Evolutionary conservation across 2,888 invertebrate species (phyloP).

Genomic region (Spatulosminthurus flaviceps): DNA sequence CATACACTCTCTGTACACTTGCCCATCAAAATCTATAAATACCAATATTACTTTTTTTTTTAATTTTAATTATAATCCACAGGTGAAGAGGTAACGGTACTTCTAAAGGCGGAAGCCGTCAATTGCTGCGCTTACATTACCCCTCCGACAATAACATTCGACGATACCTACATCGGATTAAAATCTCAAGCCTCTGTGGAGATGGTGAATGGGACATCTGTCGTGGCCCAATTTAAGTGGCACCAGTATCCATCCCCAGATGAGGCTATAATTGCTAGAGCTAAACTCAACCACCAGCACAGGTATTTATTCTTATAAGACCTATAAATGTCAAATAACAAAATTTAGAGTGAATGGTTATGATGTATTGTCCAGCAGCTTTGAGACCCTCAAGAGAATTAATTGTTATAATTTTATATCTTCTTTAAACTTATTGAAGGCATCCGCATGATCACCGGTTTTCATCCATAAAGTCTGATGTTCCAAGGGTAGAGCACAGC

Average conservation of each 20-base stretch:
- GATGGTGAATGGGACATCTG: constrained; percentile 26
- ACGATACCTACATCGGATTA: constrained; percentile 41
- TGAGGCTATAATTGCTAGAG: background rate
- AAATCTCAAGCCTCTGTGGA: background rate
- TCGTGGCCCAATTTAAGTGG: constrained; percentile 34
- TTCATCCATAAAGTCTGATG: too few species aligned
- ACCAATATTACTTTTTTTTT: too few species aligned
- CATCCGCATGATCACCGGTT: too few species aligned
- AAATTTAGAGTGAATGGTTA: too few species aligned
- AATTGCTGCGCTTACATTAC: background rate
- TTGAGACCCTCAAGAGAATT: too few species aligned
- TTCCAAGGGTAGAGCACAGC: background rate
- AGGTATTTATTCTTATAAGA: too few species aligned
- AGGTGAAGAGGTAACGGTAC: constrained; percentile 30
- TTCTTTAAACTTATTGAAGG: too few species aligned
- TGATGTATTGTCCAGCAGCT: too few species aligned
- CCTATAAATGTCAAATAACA: too few species aligned
- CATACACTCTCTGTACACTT: too few species aligned
- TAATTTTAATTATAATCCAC: background rate
- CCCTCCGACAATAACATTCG: background rate
- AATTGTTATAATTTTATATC: too few species aligned
- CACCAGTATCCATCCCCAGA: constrained; percentile 11
- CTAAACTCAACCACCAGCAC: background rate
- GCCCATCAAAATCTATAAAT: too few species aligned
- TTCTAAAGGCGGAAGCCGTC: constrained; percentile 23